Conservation (phyloP, 92 coral and sea anemone genomes). For the Parazoanthus darwini region DNA sequence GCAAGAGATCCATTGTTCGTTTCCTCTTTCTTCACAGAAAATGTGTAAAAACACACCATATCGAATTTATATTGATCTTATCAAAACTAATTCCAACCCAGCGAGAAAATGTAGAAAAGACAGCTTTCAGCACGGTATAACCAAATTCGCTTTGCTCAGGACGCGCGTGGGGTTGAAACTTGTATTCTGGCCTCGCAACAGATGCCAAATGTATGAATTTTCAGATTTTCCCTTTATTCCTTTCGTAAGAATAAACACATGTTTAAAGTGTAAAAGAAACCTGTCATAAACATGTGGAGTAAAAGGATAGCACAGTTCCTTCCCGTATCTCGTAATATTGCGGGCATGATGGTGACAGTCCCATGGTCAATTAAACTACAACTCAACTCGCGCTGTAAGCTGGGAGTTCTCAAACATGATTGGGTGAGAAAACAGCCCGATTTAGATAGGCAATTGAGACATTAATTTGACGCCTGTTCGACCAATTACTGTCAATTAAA, state of each 20-base stretch:
- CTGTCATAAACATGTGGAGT: constrained; percentile 23
- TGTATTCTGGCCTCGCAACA: background rate
- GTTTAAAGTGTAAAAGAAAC: constrained; percentile 3
- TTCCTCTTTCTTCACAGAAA: constrained; percentile 25
- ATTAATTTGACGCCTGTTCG: constrained; percentile 26
- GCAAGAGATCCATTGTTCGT: background rate
- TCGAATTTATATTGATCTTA: constrained; percentile 38
- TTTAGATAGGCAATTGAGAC: constrained; percentile 31
- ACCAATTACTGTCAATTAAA: constrained; percentile 48
- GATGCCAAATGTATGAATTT: background rate
- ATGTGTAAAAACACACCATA: constrained; percentile 4
- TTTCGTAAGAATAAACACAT: background rate
- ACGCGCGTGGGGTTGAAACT: background rate
- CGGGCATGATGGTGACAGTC: background rate
- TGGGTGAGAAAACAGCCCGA: constrained; percentile 14
- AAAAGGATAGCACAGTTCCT: constrained; percentile 1
- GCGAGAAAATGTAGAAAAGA: constrained; percentile 16
- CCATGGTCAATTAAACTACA: background rate
- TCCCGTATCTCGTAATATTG: background rate
- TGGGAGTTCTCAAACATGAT: constrained; percentile 22
- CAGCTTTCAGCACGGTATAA: constrained; percentile 41
- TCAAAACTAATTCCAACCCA: constrained; percentile 12
- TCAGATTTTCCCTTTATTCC: background rate
- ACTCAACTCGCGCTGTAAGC: constrained; percentile 5
- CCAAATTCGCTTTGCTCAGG: constrained; percentile 9